Conservation (phyloP, 1,140 invertebrate species). For the Drosophila lacertosa region DNA sequence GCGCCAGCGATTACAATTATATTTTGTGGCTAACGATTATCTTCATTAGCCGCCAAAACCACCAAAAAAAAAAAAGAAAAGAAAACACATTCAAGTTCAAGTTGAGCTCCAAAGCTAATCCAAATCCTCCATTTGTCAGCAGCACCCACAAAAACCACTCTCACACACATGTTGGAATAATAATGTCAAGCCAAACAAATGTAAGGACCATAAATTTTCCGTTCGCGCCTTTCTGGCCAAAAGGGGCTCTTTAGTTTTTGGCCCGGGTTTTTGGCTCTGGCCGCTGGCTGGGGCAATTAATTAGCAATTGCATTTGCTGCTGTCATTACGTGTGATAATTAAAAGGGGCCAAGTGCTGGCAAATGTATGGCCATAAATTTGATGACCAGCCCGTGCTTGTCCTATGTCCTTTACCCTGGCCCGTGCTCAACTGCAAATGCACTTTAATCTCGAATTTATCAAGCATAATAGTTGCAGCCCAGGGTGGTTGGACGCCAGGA, state of each 20-base stretch:
- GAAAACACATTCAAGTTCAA: slow-evolving; percentile 65
- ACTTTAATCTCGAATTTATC: slow-evolving; percentile 83
- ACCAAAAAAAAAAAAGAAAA: slow-evolving; percentile 15
- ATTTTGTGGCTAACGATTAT: slow-evolving; percentile 76
- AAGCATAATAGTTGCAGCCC: slow-evolving; percentile 75
- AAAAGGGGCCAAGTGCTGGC: slow-evolving; percentile 61
- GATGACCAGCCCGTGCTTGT: slow-evolving; percentile 47
- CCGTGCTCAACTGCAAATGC: slow-evolving; percentile 73
- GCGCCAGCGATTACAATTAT: slow-evolving; percentile 63
- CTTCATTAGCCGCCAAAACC: slow-evolving; percentile 56
- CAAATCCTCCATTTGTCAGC: slow-evolving; percentile 40
- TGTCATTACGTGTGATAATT: slow-evolving; percentile 83
- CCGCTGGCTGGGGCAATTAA: slow-evolving; percentile 81
- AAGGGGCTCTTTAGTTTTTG: slow-evolving; percentile 3
- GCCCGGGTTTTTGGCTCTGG: slow-evolving; percentile 10
- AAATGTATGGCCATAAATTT: slow-evolving; percentile 80
- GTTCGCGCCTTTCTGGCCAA: slow-evolving; percentile 11
- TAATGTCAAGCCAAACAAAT: slow-evolving; percentile 73
- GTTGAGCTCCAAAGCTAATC: slow-evolving; percentile 23
- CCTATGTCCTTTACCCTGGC: slow-evolving; percentile 15
- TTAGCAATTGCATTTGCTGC: slow-evolving; percentile 80
- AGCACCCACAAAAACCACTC: slow-evolving; percentile 41
- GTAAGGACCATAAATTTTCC: slow-evolving; percentile 65
- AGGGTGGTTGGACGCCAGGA: slow-evolving; percentile 20
- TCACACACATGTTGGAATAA: slow-evolving; percentile 76